phyloP scores from a whole-genome alignment of 2,888 invertebrate species.

The Octonoba sinensis region DNA sequence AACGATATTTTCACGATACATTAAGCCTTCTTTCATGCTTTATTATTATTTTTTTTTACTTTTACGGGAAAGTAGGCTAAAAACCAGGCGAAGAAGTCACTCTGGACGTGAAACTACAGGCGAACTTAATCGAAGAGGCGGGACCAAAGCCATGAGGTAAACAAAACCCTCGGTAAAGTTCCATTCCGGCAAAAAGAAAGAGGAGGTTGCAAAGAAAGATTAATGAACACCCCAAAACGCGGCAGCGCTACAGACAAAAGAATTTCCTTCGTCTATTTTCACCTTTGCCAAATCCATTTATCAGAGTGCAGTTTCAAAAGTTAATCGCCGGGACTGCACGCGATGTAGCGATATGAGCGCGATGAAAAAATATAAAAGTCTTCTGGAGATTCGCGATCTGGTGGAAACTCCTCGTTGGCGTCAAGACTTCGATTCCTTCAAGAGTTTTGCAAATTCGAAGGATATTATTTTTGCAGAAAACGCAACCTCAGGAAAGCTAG shows the following conservation, averaged over 20 bases:
- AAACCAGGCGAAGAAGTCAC: too few species aligned
- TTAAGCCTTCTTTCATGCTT: too few species aligned
- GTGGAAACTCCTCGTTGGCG: too few species aligned
- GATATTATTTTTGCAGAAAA: too few species aligned
- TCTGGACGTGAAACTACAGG: too few species aligned
- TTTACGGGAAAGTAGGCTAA: too few species aligned
- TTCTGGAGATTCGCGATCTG: too few species aligned
- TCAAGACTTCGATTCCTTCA: too few species aligned
- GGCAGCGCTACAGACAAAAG: slow-evolving; percentile 48
- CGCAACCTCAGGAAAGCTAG: too few species aligned
- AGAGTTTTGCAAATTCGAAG: too few species aligned
- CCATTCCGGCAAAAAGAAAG: slow-evolving; percentile 36
- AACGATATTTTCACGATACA: too few species aligned
- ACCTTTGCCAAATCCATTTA: slow-evolving; percentile 64
- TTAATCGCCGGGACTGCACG: slow-evolving; percentile 57
- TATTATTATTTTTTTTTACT: too few species aligned
- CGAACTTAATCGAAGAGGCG: slow-evolving; percentile 58
- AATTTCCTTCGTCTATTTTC: slow-evolving; percentile 59
- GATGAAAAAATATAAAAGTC: background rate
- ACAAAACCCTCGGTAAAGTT: slow-evolving; percentile 64
- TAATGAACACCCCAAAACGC: slow-evolving; percentile 39
- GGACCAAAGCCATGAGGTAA: slow-evolving; percentile 35
- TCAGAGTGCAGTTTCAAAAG: slow-evolving; percentile 62
- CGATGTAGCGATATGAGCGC: slow-evolving; percentile 32
- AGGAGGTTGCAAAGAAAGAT: slow-evolving; percentile 56